Base-by-base conservation (phyloP, 2,888 invertebrate species). In the Nomada hirtipes region DNA sequence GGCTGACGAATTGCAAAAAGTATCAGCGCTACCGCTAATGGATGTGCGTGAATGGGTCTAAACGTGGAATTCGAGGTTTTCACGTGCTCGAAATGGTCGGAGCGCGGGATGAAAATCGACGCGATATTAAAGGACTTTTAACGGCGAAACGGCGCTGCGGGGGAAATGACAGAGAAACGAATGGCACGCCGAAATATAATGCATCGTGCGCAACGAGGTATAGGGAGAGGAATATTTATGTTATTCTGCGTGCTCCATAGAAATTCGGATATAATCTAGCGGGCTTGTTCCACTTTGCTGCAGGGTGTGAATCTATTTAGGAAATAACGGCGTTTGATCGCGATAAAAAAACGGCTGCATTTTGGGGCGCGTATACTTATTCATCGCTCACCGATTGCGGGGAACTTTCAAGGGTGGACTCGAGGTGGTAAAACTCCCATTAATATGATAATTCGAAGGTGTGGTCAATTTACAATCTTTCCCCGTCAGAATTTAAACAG, bases 1-100 rank as follows among this genome's bases (percentile, higher is more conserved):
- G 11, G n/a, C 44, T 47, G 36, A 15, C 50, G 61, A 76, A 67
- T 61, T 55, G 23, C 36, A 68, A 18, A 61, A 61, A 42, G 76
- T 60, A 47, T 23, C 36, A 53, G 57, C 42, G 61, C 36, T 10
- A 50, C 53, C 44, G 36, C 18, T 68, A 76, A 76, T 63, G 61
- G 61, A 61, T 44, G 55, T 47, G 47, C 67, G 29, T n/a, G 36
- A 71, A 29, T 36, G 36, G 61, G 23, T 53, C 18, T 36, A 29
- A 20, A 15, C 36, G 2, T 29, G 42, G 18, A 47, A 47, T 55
- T 55, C 18, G 15, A 11, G 26, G 76, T 53, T 55, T 76, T 61
- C 61, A 61, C 60, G 47, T 42, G 29, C 29, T 53, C 68, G 18
- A 44, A 53, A 76, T 55, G 42, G 61, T 15, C n/a, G 61, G 36